Evolutionary conservation across 1,140 invertebrate genomes (phyloP).

Genomic region (Brachionus paranguensis): DNA sequence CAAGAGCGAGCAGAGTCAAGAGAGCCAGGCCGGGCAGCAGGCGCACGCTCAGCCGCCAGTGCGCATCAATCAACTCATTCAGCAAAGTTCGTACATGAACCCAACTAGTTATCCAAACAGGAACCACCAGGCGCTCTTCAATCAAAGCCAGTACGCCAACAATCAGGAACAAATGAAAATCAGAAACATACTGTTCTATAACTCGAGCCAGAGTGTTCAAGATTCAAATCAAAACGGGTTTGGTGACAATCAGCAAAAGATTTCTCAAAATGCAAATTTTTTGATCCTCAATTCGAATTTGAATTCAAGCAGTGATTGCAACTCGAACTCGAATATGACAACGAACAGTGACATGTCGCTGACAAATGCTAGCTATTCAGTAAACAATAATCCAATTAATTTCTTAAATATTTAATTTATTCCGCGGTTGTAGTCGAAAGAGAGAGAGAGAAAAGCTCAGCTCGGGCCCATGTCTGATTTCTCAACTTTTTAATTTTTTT

Average conservation of each 20-base stretch:
- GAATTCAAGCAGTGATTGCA: slow-evolving; percentile 3
- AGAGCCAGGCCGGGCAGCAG: neutral
- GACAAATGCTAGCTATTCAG: neutral
- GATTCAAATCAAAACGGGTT: neutral
- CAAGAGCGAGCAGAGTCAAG: neutral
- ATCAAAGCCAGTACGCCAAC: neutral
- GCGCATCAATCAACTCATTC: neutral
- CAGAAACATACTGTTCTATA: neutral
- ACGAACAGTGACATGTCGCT: neutral
- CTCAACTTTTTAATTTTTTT: neutral
- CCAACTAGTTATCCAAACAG: neutral
- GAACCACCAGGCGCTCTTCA: neutral
- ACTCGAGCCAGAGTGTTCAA: neutral
- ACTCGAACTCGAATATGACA: slow-evolving; percentile 27
- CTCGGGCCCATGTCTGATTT: neutral
- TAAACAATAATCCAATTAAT: neutral
- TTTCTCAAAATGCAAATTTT: neutral
- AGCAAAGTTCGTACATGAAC: neutral
- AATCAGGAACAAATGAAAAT: slow-evolving; percentile 24
- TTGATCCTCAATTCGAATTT: neutral
- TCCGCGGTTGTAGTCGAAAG: neutral
- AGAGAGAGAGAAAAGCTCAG: neutral
- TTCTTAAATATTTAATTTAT: slow-evolving; percentile 14
- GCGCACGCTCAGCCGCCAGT: neutral
- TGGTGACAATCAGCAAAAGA: neutral